phyloP scores from a whole-genome alignment of 2,113 vertebrate genomes.

The rabbit (Oryctolagus cuniculus) region DNA sequence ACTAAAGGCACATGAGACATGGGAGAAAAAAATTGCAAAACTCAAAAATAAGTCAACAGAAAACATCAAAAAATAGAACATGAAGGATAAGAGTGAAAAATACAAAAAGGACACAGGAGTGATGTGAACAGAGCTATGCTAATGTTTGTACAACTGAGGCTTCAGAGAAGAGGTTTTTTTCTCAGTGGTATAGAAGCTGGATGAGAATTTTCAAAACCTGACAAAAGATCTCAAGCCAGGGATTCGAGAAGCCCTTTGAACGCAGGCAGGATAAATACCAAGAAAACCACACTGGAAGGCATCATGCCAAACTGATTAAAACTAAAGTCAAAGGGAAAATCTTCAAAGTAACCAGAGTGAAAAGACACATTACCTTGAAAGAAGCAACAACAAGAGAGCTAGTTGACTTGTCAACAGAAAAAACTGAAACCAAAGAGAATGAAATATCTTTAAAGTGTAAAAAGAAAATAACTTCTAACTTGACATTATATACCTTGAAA shows the following conservation, averaged over 20 bases:
- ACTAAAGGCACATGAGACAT: not conserved
- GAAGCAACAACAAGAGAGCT: not conserved
- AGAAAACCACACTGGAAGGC: constrained; percentile 20
- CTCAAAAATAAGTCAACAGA: not conserved
- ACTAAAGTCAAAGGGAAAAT: constrained; percentile 53
- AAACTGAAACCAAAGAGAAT: constrained; percentile 41
- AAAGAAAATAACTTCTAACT: constrained; percentile 39
- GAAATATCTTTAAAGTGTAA: not conserved
- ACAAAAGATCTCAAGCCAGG: not conserved
- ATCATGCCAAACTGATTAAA: constrained; percentile 35
- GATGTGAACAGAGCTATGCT: not conserved
- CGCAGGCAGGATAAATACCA: constrained; percentile 21
- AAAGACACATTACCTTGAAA: constrained; percentile 34
- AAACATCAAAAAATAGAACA: constrained; percentile 12
- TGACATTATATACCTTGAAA: constrained; percentile 15
- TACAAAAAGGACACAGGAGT: not conserved
- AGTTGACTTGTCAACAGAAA: constrained; percentile 30
- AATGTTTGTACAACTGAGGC: not conserved
- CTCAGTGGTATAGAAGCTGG: not conserved
- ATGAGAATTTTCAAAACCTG: constrained; percentile 41
- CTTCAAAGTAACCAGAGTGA: constrained; percentile 46
- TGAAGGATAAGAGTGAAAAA: not conserved
- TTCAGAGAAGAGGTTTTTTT: not conserved
- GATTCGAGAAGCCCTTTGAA: constrained; percentile 41
- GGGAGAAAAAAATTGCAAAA: not conserved